A percentile compares a stretch with the other conserved stretches of the same genome.
These are phyloP conservation scores for Musca vetustissima DNA, from an alignment of 1,140 invertebrate genomes.

Conservation along the genomic window DNA sequence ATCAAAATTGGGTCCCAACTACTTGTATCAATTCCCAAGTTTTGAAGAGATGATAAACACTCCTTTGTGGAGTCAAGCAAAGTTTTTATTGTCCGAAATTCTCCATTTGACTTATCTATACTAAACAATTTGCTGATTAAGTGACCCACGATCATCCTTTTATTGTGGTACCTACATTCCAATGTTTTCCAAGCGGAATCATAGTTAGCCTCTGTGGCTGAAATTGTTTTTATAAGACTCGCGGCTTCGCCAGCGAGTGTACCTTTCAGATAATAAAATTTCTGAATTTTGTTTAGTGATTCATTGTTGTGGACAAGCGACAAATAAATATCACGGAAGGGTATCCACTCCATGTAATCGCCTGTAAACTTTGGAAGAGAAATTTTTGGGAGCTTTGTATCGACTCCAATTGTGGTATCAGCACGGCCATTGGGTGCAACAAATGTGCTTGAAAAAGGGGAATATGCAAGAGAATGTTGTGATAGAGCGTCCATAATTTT, in stretches of 20 bases:
- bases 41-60: conserved; percentile 2
- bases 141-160: no score
- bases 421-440: not conserved
- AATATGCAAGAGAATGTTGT: not conserved
- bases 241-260: no score
- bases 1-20: conserved; percentile 15
- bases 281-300: not conserved
- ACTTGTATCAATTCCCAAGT: not conserved
- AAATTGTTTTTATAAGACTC: no score
- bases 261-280: no score
- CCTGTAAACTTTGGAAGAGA: conserved; percentile 15
- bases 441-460: not conserved
- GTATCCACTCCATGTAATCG: conserved; percentile 22
- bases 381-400: conserved; percentile 13
- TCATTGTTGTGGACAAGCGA: conserved; percentile 16
- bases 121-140: no score
- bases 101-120: not conserved
- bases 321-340: conserved; percentile 15
- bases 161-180: no score
- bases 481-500: not conserved
- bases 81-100: not conserved
- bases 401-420: conserved; percentile 1
- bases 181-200: no score
- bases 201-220: no score
- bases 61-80: conserved; percentile 15